Base-by-base conservation (phyloP, 1,140 invertebrate genomes). In the Drosophila leontia region DNA sequence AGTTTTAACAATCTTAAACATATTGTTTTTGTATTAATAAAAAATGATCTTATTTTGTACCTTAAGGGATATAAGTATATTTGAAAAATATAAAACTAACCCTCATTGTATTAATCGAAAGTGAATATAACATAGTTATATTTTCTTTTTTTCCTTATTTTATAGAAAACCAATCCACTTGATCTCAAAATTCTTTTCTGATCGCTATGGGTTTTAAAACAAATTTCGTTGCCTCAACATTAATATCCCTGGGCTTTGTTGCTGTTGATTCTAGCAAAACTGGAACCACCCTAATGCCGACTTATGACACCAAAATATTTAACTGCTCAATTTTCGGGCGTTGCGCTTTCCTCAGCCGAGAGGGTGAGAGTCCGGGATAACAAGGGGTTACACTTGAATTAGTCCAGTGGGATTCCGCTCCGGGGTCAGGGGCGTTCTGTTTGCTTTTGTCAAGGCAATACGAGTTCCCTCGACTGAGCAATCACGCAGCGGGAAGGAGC, bases 301-400 rank as follows among this genome's bases (percentile, higher is more conserved):
- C 91, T 92, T 92, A 88, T 92, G 84, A 92, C 91, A 92, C 91
- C 91, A 83, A 91, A 92, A 86, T 91, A 75, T 91, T 91, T 88
- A 90, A 91, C 83, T 91, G 91, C 85, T 91, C 82, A 87, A 87
- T 91, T 92, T 90, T 82, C 82, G 55, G 72, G 55, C 74, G 48
- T 75, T 88, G 81, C 63, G 81, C 78, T 75, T 85, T 75, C 29
- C 64, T 29, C 63, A 55, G 80, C 35, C 26, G 39, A 50, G 23
- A 23, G 34, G 15, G 26, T 7, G 26, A 45, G 75, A 39, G 12
- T 50, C 34, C 48, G 41, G 63, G 60, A 70, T 90, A 90, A 90
- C 85, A 90, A 90, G 81, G 85, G 85, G 82, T 90, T 82, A 85
- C 78, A 90, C 67, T 82, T 69, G 85, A 91, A 90, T 90, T 91